Evolutionary conservation across 2,113 vertebrate species (phyloP).

Genomic region (Oreochromis tanganicae): DNA sequence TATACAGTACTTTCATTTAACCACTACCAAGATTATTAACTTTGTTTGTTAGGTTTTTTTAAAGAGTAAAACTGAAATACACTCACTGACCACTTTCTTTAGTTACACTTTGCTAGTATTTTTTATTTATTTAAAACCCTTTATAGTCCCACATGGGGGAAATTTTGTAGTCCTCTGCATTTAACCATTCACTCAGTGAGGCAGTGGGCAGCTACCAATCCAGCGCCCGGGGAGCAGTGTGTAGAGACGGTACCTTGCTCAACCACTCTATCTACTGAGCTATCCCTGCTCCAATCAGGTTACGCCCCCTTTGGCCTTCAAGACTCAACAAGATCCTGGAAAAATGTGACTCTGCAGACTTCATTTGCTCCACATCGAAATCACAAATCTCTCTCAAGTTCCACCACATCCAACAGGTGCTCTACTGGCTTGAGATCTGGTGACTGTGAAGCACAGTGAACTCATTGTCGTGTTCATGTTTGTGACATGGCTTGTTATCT

Average conservation of each 20-base stretch:
- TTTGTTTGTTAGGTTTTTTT: background rate
- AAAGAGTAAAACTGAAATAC: background rate
- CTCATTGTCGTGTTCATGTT: background rate
- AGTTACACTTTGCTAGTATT: background rate
- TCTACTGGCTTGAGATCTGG: rapidly evolving
- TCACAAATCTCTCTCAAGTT: background rate
- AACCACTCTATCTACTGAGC: background rate
- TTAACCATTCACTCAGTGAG: background rate
- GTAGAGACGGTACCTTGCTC: background rate
- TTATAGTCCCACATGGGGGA: background rate
- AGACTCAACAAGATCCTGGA: background rate
- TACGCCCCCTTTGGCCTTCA: background rate
- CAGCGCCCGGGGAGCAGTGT: background rate
- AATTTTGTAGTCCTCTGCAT: background rate
- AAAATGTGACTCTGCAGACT: background rate
- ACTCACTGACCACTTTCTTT: background rate
- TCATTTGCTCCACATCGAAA: background rate
- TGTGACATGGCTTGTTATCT: background rate
- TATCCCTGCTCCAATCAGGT: background rate
- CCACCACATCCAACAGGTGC: background rate
- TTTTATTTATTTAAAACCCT: background rate
- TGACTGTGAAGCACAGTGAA: background rate
- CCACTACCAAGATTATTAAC: background rate
- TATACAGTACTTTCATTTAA: background rate
- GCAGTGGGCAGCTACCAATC: background rate